Evolutionary conservation across 2,113 vertebrate species (phyloP).

Genomic region (Thymallus thymallus): DNA sequence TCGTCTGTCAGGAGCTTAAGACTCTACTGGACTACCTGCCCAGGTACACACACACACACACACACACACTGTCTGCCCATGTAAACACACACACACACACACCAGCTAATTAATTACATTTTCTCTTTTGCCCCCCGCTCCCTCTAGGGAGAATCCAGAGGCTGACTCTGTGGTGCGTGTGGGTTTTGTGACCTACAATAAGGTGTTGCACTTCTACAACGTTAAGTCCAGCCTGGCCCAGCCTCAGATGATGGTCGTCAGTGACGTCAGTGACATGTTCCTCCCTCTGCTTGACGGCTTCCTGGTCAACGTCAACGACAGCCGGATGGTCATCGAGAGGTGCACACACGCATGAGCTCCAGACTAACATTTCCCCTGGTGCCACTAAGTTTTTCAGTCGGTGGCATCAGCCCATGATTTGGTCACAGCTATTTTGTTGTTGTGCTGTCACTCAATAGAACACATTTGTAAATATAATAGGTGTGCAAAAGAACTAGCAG

Average conservation of each 20-base stretch:
- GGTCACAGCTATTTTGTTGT: too few relatives aligned
- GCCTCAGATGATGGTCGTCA: conserved; percentile 98
- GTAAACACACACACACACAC: not conserved
- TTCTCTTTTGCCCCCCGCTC: not conserved
- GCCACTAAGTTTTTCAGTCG: too few relatives aligned
- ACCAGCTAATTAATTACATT: not conserved
- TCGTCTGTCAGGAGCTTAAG: conserved; percentile 95
- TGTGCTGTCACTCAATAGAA: too few relatives aligned
- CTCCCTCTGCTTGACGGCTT: conserved; percentile 96
- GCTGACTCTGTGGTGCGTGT: conserved; percentile 88
- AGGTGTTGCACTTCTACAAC: conserved; percentile 98
- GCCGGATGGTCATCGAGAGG: conserved; percentile 92
- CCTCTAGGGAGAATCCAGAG: conserved; percentile 84
- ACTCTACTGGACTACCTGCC: conserved; percentile 90
- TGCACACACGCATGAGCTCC: conserved; percentile 39
- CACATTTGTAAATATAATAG: too few relatives aligned
- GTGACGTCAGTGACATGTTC: conserved; percentile 96
- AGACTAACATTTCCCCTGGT: too few relatives aligned
- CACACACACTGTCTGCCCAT: not conserved
- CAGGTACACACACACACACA: conserved; percentile 72
- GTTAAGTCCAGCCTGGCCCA: conserved; percentile 95
- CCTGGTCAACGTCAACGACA: conserved; percentile 90
- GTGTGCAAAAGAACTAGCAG: too few relatives aligned
- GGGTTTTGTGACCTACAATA: conserved; percentile 98
- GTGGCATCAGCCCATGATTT: too few relatives aligned